A percentile compares a stretch with the other conserved stretches of the same genome.
Evolutionary conservation across 2,797 vertebrate genomes (phyloP).

Genomic region (Atherinosoma microstoma): DNA sequence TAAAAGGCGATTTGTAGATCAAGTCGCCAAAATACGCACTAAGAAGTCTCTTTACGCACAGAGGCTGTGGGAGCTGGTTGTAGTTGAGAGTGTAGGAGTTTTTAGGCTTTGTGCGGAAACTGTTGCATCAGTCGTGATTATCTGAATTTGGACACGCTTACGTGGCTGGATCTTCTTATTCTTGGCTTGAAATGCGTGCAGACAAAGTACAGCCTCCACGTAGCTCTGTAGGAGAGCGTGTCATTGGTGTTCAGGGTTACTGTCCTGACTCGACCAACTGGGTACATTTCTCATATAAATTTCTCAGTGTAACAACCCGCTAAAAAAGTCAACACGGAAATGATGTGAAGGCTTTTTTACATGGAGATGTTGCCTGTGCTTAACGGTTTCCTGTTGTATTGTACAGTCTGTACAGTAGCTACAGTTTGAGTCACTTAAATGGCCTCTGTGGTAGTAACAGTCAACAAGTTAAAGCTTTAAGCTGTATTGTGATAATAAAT

Average conservation of each 20-base stretch:
- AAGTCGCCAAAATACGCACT: conserved; percentile 2
- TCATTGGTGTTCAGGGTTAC: neutral
- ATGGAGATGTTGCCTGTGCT: neutral
- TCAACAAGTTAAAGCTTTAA: neutral
- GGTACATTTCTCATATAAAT: neutral
- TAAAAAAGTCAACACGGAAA: neutral
- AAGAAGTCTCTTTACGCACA: conserved; percentile 38
- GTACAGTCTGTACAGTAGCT: neutral
- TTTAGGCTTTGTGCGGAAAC: conserved; percentile 44
- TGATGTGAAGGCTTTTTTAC: neutral
- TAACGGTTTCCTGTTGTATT: neutral
- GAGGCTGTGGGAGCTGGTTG: neutral
- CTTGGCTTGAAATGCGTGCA: conserved; percentile 38
- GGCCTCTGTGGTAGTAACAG: neutral
- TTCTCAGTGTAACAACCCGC: neutral
- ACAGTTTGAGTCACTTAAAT: neutral
- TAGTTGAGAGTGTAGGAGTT: neutral
- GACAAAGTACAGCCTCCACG: conserved; percentile 22
- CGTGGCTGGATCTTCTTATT: conserved; percentile 68
- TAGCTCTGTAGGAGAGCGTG: neutral
- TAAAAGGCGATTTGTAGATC: neutral
- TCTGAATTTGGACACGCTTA: conserved; percentile 65
- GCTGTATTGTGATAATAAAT: neutral
- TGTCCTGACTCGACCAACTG: neutral
- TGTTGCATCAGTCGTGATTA: conserved; percentile 70